These are phyloP conservation scores for Archilochus colubris DNA, from an alignment of 2,113 vertebrate species.

Conservation along the genomic window DNA sequence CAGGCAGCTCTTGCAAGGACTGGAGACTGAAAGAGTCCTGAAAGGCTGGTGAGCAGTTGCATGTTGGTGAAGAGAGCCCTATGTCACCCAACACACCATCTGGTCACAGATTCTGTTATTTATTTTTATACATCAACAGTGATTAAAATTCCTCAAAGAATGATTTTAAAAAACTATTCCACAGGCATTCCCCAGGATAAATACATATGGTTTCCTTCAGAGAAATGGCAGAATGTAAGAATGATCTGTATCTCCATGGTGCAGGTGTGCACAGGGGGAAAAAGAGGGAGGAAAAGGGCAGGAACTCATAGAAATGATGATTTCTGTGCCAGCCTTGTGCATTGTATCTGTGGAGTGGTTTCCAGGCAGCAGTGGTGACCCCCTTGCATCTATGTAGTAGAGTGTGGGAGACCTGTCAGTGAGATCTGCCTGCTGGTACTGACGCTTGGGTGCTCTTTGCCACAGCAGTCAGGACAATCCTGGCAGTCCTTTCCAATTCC, in stretches of 20 bases:
- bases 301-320: not conserved
- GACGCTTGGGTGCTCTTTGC: not conserved
- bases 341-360: not conserved
- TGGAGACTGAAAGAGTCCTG: not conserved
- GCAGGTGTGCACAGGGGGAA: not conserved
- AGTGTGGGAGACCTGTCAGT: not conserved
- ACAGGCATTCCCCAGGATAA: constrained; percentile 26
- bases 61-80: constrained; percentile 40
- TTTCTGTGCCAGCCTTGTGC: not conserved
- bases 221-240: not conserved
- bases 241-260: not conserved
- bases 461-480: not conserved
- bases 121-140: constrained; percentile 67
- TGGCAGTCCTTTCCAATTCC: not conserved
- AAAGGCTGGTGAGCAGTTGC: constrained; percentile 17
- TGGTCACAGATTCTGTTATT: constrained; percentile 71
- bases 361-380: not conserved
- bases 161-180: constrained; percentile 56
- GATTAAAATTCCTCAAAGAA: constrained; percentile 60
- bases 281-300: not conserved
- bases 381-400: fast-evolving
- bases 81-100: constrained; percentile 65
- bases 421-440: not conserved
- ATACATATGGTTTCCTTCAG: constrained; percentile 20
- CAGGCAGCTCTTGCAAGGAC: not conserved